Evolutionary conservation across 2,797 vertebrate genomes (phyloP), one percentile per base, ranked within the genome.

Genomic region (Danio jaintianensis): DNA sequence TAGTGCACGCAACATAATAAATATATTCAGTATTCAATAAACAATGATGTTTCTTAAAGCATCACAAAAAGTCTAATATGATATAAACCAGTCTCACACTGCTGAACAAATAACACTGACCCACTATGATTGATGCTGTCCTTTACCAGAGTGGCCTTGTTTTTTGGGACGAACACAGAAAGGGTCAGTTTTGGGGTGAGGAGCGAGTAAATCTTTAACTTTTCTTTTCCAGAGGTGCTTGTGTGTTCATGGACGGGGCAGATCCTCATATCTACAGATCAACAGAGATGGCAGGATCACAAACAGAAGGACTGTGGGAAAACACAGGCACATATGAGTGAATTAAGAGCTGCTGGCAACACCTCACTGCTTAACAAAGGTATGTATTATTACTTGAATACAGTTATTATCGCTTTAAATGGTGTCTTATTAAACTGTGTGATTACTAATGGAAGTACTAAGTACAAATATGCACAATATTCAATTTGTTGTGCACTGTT

Each of bases 151-250:
- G 53, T 84, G 76, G 75, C 64, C 81, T 82, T 82, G 63, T 58
- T 71, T 87, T 80, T 29, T 29, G 77, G 79, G 40, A 45, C 5
- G 40, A 72, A 73, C 38, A 18, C 16, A 76, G 72, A 82, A 85
- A 89, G 88, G 82, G 82, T 88, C 85, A 84, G 77, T 84, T 89
- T 84, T 84, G 77, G 75, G 83, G 59, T 84, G 79, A 82, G 53
- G 6, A 48, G 84, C n/a, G 58, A 77, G 89, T 86, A 80, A 94
- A 94, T 93, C 88, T 92, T 94, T 93, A 94, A 93, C 91, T 78
- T 53, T 10, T 29, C 11, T 61, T 56, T 50, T 48, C 59, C 66
- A 69, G 38, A 47, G 47, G 29, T 69, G 64, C 47, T 16, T 82
- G 55, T 85, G 69, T 76, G 40, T 75, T 56, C 13, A 15, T 73